Base-by-base conservation (phyloP, 2,797 vertebrate species). In the Chaunax sp. region DNA sequence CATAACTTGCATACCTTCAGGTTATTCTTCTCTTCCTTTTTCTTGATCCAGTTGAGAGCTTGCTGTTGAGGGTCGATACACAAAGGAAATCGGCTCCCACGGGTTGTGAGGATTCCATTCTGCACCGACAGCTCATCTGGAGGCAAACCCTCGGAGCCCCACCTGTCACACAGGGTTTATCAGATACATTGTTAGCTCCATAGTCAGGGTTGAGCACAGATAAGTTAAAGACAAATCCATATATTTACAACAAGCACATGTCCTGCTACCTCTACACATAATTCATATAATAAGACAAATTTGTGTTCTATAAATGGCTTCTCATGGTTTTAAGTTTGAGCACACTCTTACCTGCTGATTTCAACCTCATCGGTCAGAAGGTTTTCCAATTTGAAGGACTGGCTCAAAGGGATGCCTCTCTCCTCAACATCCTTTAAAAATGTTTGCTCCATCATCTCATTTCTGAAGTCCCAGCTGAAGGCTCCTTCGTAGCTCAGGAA, bases 1-100 rank as follows among this genome's bases (percentile, higher is more conserved):
- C 7, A 45, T 16, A n/a, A 50, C 9, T n/a, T 43, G 16, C 11
- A 15, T 81, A 98, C 98, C 94, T 92, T 95, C 7, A 99, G 93
- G 59, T 96, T 95, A 80, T 95, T 97, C 8, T 92, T 95, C 86
- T 95, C 94, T 78, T 99, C 98, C 56, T 96, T 98, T 65, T 96
- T 97, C 87, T 96, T 99, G 81, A 99, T 95, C 98, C 98, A 99
- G 25, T 96, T 97, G 15, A 99, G 89, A 0, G 98, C 98, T 90
- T 99, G 98, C 72, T 99, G 96, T 69, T 99, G 98, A 4, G 98
- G 98, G 86, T 99, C 98, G 14, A 99, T 98, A 47, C 98, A 99
- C 82, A 99, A 74, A 0, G 98, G 95, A 88, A 98, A 99, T 53
- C 96, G 96, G 67, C 96, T 98, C 54, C 96, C 96, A 28, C 95